Evolutionary conservation across 2,888 invertebrate species (phyloP).

Genomic region (Pterobdella sp.): DNA sequence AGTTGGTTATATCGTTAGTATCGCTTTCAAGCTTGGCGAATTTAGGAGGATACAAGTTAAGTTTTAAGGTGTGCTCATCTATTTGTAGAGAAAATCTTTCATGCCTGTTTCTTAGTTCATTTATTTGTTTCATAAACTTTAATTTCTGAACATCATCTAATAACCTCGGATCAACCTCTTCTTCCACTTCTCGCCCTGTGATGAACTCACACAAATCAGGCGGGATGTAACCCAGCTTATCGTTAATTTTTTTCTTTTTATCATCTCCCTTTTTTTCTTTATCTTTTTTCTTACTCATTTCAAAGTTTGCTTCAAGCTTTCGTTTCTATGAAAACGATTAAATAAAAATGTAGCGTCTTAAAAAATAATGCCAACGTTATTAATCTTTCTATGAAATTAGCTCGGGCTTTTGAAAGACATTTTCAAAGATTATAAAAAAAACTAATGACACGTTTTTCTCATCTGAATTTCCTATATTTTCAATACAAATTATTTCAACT

Average conservation of each 20-base stretch:
- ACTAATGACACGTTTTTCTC: too few species aligned
- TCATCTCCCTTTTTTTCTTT: neutral
- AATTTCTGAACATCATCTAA: slow-evolving; percentile 15
- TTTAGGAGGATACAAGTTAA: slow-evolving; percentile 23
- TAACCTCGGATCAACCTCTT: neutral
- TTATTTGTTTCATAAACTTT: slow-evolving; percentile 21
- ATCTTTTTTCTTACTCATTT: neutral
- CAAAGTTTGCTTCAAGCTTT: too few species aligned
- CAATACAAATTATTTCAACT: too few species aligned
- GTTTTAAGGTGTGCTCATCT: slow-evolving; percentile 19
- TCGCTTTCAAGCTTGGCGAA: slow-evolving; percentile 25
- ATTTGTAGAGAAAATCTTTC: slow-evolving; percentile 23
- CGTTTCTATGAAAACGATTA: too few species aligned
- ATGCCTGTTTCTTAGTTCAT: slow-evolving; percentile 16
- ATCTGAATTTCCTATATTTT: too few species aligned
- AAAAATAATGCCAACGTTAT: too few species aligned
- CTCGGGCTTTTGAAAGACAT: too few species aligned
- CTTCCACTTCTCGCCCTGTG: neutral
- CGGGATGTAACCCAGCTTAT: slow-evolving; percentile 23
- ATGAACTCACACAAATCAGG: slow-evolving; percentile 24
- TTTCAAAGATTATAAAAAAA: too few species aligned
- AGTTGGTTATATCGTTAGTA: slow-evolving; percentile 22
- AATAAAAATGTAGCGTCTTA: too few species aligned
- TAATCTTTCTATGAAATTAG: too few species aligned
- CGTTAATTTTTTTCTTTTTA: slow-evolving; percentile 8